These are phyloP conservation scores for Coreius guichenoti DNA, from an alignment of 2,797 vertebrate genomes.

Conservation along the genomic window DNA sequence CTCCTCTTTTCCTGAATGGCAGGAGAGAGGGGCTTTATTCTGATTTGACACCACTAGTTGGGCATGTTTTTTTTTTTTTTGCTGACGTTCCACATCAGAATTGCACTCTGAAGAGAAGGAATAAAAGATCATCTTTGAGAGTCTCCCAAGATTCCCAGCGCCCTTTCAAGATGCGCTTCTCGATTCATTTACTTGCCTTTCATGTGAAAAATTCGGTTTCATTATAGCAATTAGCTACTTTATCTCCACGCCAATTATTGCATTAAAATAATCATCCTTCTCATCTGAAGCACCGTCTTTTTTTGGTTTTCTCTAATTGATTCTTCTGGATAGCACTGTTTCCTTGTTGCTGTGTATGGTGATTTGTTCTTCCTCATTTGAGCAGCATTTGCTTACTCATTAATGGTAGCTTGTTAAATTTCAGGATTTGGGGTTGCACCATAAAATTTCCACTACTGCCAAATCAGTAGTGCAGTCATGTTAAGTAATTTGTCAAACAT, in stretches of 20 bases:
- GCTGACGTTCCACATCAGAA: slow-evolving; percentile 49
- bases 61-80: slow-evolving; percentile 23
- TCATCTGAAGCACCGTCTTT: slow-evolving; percentile 21
- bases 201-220: slow-evolving; percentile 74
- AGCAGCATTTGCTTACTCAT: slow-evolving; percentile 71
- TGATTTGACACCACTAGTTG: slow-evolving; percentile 56
- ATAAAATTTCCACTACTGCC: slow-evolving; percentile 48
- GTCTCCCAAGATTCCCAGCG: slow-evolving; percentile 67
- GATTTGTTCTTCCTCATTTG: slow-evolving; percentile 72
- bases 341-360: slow-evolving; percentile 33
- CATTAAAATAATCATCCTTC: slow-evolving; percentile 69
- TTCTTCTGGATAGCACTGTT: slow-evolving; percentile 65
- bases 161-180: slow-evolving; percentile 71
- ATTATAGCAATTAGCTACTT: slow-evolving; percentile 76
- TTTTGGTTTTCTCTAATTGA: slow-evolving; percentile 67
- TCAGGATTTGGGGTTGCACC: slow-evolving; percentile 14
- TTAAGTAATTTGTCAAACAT: slow-evolving; percentile 81
- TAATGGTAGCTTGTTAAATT: slow-evolving; percentile 66
- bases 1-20: slow-evolving; percentile 54
- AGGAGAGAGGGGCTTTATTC: slow-evolving; percentile 64
- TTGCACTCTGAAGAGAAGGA: slow-evolving; percentile 60
- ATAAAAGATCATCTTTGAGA: slow-evolving; percentile 72
- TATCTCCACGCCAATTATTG: slow-evolving; percentile 72
- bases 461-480: slow-evolving; percentile 66
- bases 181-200: slow-evolving; percentile 77